These are phyloP conservation scores for Reinhardtius hippoglossoides DNA, from an alignment of 2,113 vertebrate species.

Conservation along the genomic window DNA sequence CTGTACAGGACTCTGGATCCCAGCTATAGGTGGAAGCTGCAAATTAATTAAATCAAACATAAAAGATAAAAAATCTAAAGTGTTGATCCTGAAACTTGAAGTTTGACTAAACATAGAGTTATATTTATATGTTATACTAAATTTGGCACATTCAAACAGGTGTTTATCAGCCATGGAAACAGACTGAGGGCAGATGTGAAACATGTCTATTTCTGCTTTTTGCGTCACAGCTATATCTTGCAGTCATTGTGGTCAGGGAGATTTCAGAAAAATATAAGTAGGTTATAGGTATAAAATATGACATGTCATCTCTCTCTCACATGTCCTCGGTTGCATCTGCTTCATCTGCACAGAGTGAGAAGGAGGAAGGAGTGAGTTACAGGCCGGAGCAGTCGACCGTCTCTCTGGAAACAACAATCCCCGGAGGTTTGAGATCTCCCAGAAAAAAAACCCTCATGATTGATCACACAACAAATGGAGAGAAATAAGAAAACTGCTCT, in stretches of 20 bases:
- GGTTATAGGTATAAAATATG: background rate
- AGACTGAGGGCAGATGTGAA: too few species aligned
- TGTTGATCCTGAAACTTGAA: too few species aligned
- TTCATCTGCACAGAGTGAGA: constrained; percentile 24
- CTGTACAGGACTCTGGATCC: too few species aligned
- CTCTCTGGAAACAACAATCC: background rate
- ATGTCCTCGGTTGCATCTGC: background rate
- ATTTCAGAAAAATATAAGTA: too few species aligned
- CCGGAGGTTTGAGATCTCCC: background rate
- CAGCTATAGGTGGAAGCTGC: too few species aligned
- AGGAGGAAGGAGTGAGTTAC: constrained; percentile 7
- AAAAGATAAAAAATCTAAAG: too few species aligned
- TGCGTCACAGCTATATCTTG: background rate
- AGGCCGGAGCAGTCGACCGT: background rate
- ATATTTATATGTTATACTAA: too few species aligned
- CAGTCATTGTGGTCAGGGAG: background rate
- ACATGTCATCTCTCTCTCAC: background rate
- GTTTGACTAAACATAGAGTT: too few species aligned
- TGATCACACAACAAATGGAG: constrained; percentile 41
- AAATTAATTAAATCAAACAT: too few species aligned
- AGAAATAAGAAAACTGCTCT: background rate
- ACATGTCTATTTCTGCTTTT: constrained; percentile 9
- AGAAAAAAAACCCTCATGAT: fast-evolving
- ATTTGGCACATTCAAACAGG: too few species aligned
- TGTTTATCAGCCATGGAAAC: too few species aligned